Evolutionary conservation across 2,113 vertebrate genomes (phyloP), one percentile per base, ranked within the genome.

Genomic region (Ginglymostoma cirratum): DNA sequence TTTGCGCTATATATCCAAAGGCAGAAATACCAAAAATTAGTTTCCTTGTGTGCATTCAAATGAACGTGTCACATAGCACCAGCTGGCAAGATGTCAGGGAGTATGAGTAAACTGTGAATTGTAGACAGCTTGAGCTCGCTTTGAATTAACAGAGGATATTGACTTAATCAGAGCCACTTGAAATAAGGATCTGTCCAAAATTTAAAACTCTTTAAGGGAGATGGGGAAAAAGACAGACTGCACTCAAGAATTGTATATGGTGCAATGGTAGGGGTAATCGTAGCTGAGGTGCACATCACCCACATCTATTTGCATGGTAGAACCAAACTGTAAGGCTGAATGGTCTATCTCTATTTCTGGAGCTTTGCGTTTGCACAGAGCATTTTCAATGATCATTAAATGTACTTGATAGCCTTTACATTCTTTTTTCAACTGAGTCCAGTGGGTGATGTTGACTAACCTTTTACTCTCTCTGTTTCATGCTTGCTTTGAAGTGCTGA

Each of bases 391-490:
- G 34, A 93, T 23, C 19, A 17, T 23, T 93, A 34, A 30, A 2
- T 38, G 87, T 19, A 34, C 10, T 55, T 61, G 15, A 61, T 52
- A 90, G 14, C 14, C 5, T 61, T 87, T 23, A 4, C 38, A 45
- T 83, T 61, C 34, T 24, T 38, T n/a, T 5, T 21, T 38, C 17
- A 38, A 5, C 89, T 93, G 61, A 38, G 38, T 66, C 34, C 55
- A 67, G 6, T 93, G 89, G 66, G 61, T 67, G n/a, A 34, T 72
- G 48, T 70, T 95, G 72, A 52, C 34, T 95, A 76, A 95, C 27
- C 12, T 38, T 76, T 34, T 95, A 45, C 14, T 95, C 67, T 95
- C 38, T 95, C 69, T 52, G 42, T 95, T 95, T 95, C 94, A 27
- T 27, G 12, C 69, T 72, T 76, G 34, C 72, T 52, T 34, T 34